Conservation (phyloP, 2,797 vertebrate genomes). For the Danio kyathit region DNA sequence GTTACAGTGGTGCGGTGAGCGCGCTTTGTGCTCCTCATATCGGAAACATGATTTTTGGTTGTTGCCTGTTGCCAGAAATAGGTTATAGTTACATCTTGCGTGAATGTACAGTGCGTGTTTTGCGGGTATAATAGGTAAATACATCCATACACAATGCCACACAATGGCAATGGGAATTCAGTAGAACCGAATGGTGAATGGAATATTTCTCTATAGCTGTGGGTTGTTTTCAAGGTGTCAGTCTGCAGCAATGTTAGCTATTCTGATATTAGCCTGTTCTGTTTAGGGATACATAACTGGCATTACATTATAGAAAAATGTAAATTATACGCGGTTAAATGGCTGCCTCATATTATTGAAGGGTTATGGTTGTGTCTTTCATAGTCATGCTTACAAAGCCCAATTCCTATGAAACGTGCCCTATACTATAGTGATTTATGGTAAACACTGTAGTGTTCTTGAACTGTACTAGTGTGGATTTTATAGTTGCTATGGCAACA, state of each 20-base stretch:
- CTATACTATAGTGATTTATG: no score
- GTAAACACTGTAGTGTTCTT: no score
- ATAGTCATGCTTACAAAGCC: no score
- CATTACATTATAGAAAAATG: not conserved
- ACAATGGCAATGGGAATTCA: no score
- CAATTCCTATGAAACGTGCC: no score
- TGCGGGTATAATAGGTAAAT: no score
- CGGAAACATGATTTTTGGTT: not conserved
- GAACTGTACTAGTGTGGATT: no score
- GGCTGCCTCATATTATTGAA: no score
- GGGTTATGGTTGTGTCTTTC: no score
- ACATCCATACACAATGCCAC: no score
- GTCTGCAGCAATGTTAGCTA: not conserved
- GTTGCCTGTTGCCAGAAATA: not conserved
- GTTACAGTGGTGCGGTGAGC: slow-evolving; percentile 64
- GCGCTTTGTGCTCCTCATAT: not conserved
- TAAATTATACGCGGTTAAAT: no score
- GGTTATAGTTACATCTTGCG: not conserved
- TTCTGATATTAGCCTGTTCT: not conserved
- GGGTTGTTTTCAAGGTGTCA: slow-evolving; percentile 41
- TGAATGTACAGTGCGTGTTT: slow-evolving; percentile 70
- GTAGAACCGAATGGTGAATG: not conserved
- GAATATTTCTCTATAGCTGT: slow-evolving; percentile 32
- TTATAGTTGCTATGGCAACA: no score
- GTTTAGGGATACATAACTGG: not conserved